Base-by-base conservation (phyloP, 30 jellyfish, hydroid and myxozoan species). In the Chironex yamaguchii region DNA sequence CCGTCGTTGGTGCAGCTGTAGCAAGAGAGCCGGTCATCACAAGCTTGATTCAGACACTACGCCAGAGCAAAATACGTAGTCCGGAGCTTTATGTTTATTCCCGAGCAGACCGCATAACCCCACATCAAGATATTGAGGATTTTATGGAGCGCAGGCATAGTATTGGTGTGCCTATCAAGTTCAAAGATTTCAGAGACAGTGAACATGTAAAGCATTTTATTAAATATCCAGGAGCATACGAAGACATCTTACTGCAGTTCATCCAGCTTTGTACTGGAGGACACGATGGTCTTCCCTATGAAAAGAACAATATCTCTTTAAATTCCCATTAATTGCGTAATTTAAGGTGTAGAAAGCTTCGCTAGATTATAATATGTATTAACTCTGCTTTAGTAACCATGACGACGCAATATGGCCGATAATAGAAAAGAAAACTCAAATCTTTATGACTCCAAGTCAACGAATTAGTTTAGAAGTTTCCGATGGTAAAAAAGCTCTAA, bases 21-120 rank as follows among this genome's bases (percentile, higher is more conserved):
- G 26, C 87, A 58, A 49, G 68, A 21, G 86, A 92, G 69, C 90
- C 92, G 13, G 83, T 76, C 68, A 94, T 81, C 0, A 51, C 32
- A 74, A 69, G 20, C 9, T 86, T 92, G 81, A 92, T 92, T 82
- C 62, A 51, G 12, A 33, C 67, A 17, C 54, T 92, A n/a, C 53
- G 36, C 50, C 34, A 73, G 68, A 76, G 78, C 36, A 87, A 90
- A 50, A 74, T 90, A 2, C 32, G 50, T 30, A 2, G 94, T 33
- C 98, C 96, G 27, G 91, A 91, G 81, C 3, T 91, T 62, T 91
- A 73, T 49, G 53, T 91, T 89, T 91, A 58, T 52, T 91, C 98
- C 67, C 70, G 72, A 27, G 71, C 25, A 9, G 98, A 91, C 63
- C 32, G 48, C 62, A 31, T 91, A 1, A 92, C 96, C 2, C 98